These are phyloP conservation scores for Girardinus metallicus DNA, from an alignment of 2,797 vertebrate species.

Conservation along the genomic window DNA sequence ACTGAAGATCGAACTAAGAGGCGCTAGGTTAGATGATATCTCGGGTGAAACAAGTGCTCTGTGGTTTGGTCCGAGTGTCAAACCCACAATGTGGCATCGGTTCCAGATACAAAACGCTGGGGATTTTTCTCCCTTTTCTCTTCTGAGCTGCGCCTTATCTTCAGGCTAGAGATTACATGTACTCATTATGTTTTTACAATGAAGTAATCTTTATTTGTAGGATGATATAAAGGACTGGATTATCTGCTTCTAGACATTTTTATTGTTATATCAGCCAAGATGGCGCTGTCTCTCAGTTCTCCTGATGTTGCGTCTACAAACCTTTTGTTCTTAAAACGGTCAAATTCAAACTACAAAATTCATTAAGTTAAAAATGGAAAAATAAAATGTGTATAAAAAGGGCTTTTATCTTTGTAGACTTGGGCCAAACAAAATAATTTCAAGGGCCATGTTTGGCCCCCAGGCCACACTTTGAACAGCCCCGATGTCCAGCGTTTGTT, in stretches of 20 bases:
- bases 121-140: not conserved
- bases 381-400: no score
- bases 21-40: slow-evolving; percentile 73
- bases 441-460: no score
- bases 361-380: not conserved
- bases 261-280: not conserved
- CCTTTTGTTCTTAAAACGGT: not conserved
- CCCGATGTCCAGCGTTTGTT: not conserved
- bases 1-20: slow-evolving; percentile 51
- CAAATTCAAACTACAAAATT: no score
- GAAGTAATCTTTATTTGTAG: not conserved
- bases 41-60: slow-evolving; percentile 59
- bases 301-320: not conserved
- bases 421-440: no score
- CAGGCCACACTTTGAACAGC: no score
- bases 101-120: slow-evolving; percentile 37
- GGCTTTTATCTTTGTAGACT: no score
- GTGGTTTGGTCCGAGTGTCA: slow-evolving; percentile 44
- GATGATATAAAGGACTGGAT: not conserved
- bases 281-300: not conserved
- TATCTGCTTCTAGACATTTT: not conserved
- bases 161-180: not conserved
- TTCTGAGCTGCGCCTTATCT: not conserved
- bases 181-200: not conserved
- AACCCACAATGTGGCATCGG: slow-evolving; percentile 44